Evolutionary conservation across 2,888 invertebrate species (phyloP), one percentile per base, ranked within the genome.

Genomic region (Allygus modestus): DNA sequence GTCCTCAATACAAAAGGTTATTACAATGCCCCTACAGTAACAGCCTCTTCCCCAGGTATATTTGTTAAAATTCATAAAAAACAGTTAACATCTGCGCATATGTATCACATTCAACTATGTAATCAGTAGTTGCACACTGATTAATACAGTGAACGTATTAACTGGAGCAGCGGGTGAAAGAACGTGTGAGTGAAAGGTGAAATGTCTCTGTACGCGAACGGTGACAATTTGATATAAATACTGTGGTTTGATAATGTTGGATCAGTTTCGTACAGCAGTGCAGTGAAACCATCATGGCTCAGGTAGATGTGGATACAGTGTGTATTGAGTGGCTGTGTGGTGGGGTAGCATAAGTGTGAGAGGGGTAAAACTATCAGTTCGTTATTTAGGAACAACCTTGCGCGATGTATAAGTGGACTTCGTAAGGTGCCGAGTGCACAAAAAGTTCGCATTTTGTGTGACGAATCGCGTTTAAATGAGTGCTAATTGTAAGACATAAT

Each of bases 171-270:
- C 31, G 26, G 20, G 26, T 28, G 17, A 65, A 28, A 28, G 65
- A 65, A 31, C 31, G 65, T 28, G 65, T 31, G 31, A 65, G 65
- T 65, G 65, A 65, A 65, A 65, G 65, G 65, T 28, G 65, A 65
- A 65, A 65, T 65, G 65, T 15, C 28, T 31, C 28, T 28, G 31
- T 65, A 28, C 2, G 65, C 28, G 28, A 5, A 65, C 17, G 12
- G 28, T 65, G 65, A 65, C 65, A 65, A 31, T 65, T 65, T 65
- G 7, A 65, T 65, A 65, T 65, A 65, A 65, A 65, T 65, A 65
- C 28, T 23, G 65, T 12, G 12, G 28, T 65, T 15, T 28, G 65
- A 20, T 12, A 65, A 28, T 65, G 31, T 26, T 28, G 65, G 1
- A 17, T 65, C 28, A 65, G 65, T 65, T 9, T 28, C 28, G 65